A percentile compares a stretch with the other conserved stretches of the same genome.
Conservation (phyloP, 2,888 invertebrate genomes). For the Amphipyra tragopoginis region DNA sequence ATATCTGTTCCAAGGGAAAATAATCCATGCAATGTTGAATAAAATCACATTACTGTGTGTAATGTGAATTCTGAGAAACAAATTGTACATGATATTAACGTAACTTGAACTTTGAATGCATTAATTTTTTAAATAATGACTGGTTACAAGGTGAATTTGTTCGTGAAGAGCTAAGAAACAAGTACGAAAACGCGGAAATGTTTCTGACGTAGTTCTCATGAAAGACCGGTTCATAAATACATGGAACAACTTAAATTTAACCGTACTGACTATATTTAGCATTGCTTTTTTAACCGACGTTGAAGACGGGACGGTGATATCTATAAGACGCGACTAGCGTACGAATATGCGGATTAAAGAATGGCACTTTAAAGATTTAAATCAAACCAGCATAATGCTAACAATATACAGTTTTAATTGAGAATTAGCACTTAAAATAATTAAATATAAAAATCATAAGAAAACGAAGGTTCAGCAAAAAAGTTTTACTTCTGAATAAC, state of each 20-base stretch:
- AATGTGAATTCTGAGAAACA: slow-evolving; percentile 3
- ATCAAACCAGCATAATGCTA: too few relatives aligned
- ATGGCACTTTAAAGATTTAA: too few relatives aligned
- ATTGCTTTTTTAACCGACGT: slow-evolving; percentile 1
- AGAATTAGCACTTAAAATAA: too few relatives aligned
- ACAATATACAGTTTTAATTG: too few relatives aligned
- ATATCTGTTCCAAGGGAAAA: neutral
- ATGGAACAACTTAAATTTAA: slow-evolving; percentile 7
- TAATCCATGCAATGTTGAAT: neutral
- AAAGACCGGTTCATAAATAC: slow-evolving; percentile 29
- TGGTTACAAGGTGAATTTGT: slow-evolving; percentile 35
- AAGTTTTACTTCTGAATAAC: too few relatives aligned
- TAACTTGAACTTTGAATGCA: slow-evolving; percentile 13
- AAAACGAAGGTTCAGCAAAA: too few relatives aligned
- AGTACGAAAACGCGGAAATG: slow-evolving; percentile 37
- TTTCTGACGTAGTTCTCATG: slow-evolving; percentile 13
- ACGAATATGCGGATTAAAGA: too few relatives aligned
- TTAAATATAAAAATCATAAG: too few relatives aligned
- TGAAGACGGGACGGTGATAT: neutral
- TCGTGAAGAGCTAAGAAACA: slow-evolving; percentile 19
- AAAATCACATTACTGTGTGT: neutral
- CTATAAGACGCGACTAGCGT: too few relatives aligned
- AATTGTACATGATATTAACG: neutral
- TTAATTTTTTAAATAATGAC: slow-evolving; percentile 11
- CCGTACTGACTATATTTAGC: slow-evolving; percentile 12